Conservation (phyloP, 2,113 vertebrate species). For the Cercocebus atys region DNA sequence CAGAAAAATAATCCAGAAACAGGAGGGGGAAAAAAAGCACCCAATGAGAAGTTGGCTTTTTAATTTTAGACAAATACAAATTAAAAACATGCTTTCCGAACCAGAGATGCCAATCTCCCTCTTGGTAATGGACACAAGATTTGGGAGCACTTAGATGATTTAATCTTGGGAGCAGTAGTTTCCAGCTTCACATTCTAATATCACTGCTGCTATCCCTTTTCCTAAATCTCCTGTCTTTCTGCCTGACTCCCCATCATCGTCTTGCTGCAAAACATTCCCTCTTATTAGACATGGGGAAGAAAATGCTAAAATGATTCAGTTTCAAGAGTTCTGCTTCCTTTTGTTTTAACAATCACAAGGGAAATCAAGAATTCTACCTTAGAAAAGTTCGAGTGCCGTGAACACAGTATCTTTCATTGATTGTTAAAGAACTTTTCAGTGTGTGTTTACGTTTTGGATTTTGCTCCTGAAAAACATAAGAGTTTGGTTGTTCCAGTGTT, state of each 20-base stretch:
- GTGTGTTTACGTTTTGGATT: constrained; percentile 68
- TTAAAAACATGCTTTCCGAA: neutral
- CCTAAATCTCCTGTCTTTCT: accelerated
- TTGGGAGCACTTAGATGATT: neutral
- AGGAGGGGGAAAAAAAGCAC: neutral
- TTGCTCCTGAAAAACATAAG: constrained; percentile 52
- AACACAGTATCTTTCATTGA: constrained; percentile 10
- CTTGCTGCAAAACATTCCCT: neutral
- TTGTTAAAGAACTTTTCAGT: constrained; percentile 31
- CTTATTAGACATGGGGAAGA: neutral
- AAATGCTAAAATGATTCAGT: neutral
- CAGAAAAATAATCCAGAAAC: neutral
- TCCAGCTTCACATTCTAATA: neutral
- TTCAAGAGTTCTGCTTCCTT: neutral
- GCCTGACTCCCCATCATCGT: neutral
- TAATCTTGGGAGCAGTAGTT: neutral
- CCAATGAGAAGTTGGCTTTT: neutral
- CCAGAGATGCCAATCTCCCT: neutral
- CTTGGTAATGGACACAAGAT: neutral
- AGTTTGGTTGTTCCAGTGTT: constrained; percentile 65
- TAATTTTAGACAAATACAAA: neutral
- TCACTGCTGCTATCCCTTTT: neutral
- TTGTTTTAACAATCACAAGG: neutral
- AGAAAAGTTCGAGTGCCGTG: neutral
- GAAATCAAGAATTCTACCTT: neutral